Conservation (phyloP, 2,888 invertebrate genomes). For the Candidula unifasciata region DNA sequence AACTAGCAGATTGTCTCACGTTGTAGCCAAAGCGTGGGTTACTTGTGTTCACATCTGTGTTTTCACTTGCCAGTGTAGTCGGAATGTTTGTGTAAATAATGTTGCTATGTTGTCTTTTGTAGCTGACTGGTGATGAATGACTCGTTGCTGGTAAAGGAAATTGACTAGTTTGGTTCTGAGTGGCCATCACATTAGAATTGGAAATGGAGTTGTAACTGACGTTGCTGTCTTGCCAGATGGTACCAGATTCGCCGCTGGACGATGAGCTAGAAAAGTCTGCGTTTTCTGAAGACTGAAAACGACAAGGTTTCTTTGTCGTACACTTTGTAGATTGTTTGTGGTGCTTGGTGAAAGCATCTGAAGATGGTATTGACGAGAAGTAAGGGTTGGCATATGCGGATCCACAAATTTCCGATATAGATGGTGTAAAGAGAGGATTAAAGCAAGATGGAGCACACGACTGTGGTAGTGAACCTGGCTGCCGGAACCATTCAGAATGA, state of each 20-base stretch:
- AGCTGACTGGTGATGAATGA: not conserved
- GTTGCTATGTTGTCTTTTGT: not conserved
- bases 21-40: not conserved
- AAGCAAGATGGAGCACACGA: not conserved
- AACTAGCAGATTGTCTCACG: not conserved
- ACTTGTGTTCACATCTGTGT: not conserved
- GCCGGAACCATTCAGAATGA: not conserved
- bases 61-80: not conserved
- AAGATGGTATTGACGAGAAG: not conserved
- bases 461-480: not conserved
- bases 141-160: slow-evolving; percentile 32
- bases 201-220: not conserved
- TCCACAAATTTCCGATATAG: not conserved
- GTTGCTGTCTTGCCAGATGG: not conserved
- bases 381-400: too few relatives aligned
- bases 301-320: not conserved
- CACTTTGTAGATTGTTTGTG: not conserved
- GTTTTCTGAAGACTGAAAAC: not conserved
- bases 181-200: not conserved
- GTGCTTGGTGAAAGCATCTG: not conserved
- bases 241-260: not conserved
- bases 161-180: slow-evolving; percentile 35
- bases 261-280: not conserved
- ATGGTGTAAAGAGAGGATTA: not conserved
- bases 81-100: not conserved